These are phyloP conservation scores for Notechis scutatus DNA, from an alignment of 2,113 vertebrate genomes.

Conservation along the genomic window DNA sequence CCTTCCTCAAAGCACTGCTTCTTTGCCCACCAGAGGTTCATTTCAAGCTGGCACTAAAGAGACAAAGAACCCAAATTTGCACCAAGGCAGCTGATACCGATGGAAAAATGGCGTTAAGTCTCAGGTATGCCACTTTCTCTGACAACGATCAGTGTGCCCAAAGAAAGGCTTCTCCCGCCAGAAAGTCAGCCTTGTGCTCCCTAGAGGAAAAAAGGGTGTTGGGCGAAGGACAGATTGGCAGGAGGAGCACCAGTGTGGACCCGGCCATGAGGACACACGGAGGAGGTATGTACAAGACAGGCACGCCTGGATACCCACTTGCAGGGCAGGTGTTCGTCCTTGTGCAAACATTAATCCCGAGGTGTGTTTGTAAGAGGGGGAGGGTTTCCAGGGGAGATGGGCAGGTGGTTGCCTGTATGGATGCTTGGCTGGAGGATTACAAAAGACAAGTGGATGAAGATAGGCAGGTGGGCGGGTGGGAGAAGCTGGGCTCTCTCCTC, in stretches of 20 bases:
- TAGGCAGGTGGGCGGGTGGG: conserved; percentile 51
- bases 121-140: conserved; percentile 58
- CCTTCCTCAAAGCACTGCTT: conserved; percentile 58
- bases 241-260: not conserved
- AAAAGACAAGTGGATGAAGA: conserved; percentile 76
- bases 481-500: not conserved
- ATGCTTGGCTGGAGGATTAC: conserved; percentile 83
- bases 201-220: conserved; percentile 36
- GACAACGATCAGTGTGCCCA: conserved; percentile 65
- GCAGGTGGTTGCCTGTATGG: not conserved
- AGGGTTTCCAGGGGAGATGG: not conserved
- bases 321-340: not conserved
- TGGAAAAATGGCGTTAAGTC: conserved; percentile 67
- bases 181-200: conserved; percentile 51
- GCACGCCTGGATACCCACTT: not conserved
- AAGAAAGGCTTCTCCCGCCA: conserved; percentile 41
- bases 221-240: not conserved
- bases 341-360: conserved; percentile 1
- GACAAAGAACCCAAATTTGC: conserved; percentile 60
- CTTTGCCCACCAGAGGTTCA: conserved; percentile 69
- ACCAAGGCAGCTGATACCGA: conserved; percentile 68
- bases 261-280: not conserved
- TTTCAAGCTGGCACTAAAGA: conserved; percentile 71
- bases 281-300: not conserved
- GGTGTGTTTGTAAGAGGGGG: conserved; percentile 34